Conservation (phyloP, 2,888 invertebrate genomes). For the Barypeithes pellucidus region DNA sequence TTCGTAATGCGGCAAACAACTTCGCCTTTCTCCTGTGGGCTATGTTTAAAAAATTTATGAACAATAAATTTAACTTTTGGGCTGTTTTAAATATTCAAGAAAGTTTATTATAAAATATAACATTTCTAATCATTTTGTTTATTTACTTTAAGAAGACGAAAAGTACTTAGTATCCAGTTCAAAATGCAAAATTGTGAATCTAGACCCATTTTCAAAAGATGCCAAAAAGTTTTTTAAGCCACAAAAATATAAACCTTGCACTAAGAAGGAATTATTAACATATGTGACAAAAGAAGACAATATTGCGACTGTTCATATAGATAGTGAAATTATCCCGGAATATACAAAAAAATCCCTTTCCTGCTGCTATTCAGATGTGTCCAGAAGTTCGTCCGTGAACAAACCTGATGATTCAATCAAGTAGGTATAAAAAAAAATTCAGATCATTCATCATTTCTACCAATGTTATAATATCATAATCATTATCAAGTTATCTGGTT, state of each 20-base stretch:
- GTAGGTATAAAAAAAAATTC: conserved; percentile 56
- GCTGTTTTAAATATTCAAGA: no score
- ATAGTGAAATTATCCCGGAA: conserved; percentile 60
- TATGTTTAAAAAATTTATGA: no score
- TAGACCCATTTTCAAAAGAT: conserved; percentile 75
- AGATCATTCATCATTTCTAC: no score
- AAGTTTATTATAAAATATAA: no score
- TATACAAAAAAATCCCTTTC: conserved; percentile 61
- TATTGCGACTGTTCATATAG: conserved; percentile 64
- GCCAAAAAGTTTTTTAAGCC: conserved; percentile 73
- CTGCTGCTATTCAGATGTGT: conserved; percentile 64
- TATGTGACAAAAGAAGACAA: conserved; percentile 64
- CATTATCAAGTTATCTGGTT: no score
- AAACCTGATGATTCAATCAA: conserved; percentile 61
- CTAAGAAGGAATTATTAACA: conserved; percentile 66
- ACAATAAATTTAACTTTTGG: no score
- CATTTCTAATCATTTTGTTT: background rate
- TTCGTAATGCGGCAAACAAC: no score
- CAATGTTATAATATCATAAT: no score
- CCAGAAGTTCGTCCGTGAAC: conserved; percentile 55
- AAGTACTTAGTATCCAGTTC: conserved; percentile 75
- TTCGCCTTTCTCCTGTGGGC: no score
- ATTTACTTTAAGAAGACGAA: conserved; percentile 57
- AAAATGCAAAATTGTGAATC: conserved; percentile 77
- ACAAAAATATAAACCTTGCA: conserved; percentile 74